Conservation (phyloP, 1,140 invertebrate genomes). For the Pseudomyrmex concolor region DNA sequence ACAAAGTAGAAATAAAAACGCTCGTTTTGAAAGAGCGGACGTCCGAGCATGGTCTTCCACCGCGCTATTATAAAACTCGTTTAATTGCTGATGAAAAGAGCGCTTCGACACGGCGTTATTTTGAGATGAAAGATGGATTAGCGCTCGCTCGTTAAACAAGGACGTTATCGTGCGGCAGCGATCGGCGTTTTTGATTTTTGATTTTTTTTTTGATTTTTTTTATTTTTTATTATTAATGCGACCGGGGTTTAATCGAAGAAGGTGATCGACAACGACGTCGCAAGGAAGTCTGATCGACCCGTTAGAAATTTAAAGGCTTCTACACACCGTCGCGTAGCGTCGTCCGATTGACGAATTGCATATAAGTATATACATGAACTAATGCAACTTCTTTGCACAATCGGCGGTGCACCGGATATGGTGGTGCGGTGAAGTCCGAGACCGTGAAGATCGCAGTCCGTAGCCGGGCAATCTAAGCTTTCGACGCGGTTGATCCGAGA, state of each 20-base stretch:
- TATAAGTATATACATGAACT: background rate
- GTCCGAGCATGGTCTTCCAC: background rate
- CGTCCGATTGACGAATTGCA: background rate
- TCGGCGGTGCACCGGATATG: conserved; percentile 43
- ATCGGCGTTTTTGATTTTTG: conserved; percentile 45
- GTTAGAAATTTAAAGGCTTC: conserved; percentile 74
- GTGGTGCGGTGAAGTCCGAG: conserved; percentile 39
- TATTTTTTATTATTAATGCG: too few species aligned
- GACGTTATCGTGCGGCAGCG: conserved; percentile 30
- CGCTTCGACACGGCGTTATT: background rate
- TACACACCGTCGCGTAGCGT: conserved; percentile 35
- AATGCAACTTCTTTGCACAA: conserved; percentile 24
- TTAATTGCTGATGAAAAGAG: conserved; percentile 8
- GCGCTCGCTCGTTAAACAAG: conserved; percentile 14
- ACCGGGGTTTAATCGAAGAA: conserved; percentile 48
- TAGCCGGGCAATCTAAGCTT: conserved; percentile 15
- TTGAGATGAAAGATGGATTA: conserved; percentile 12
- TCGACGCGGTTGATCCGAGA: conserved; percentile 38
- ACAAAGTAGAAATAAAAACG: background rate
- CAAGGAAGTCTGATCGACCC: conserved; percentile 64
- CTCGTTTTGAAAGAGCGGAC: background rate
- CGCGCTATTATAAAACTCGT: background rate
- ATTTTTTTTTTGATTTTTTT: conserved; percentile 21
- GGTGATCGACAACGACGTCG: conserved; percentile 41
- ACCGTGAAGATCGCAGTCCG: conserved; percentile 16